Base-by-base conservation (phyloP, 2,888 invertebrate species). In the Eupithecia exiguata region DNA sequence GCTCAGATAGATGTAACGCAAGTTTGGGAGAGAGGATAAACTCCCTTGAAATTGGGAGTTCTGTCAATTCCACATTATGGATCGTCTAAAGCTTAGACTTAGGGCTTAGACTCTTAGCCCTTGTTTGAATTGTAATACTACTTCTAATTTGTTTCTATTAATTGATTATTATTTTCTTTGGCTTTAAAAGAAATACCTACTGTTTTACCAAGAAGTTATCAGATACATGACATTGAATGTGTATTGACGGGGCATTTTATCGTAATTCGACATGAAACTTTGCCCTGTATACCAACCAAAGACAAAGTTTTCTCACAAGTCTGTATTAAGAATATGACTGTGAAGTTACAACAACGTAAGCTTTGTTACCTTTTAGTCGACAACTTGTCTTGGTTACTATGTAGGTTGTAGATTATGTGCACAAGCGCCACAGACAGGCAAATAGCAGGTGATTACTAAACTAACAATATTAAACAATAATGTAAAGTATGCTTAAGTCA, bases 271-370 rank as follows among this genome's bases (percentile, higher is more conserved):
- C 58, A 58, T 53, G n/a, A 53, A 58, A 21, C 21, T 53, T 10
- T 21, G 49, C 21, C 1, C 12, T 58, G 58, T 58, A 25, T 25
- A n/a, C n/a, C 49, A n/a, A n/a, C n/a, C 49, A n/a, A 53, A 58
- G 58, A 58, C 58, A 58, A 58, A 25, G 58, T 58, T 58, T n/a
- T 58, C 21, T 14, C 21, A 58, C 58, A 58, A 58, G 58, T 58
- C 58, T 58, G 21, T 25, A 58, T 58, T 58, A 25, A 58, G 25
- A 58, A 58, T 58, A 58, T 58, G 58, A 58, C 25, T 25, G 21
- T 25, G 58, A 14, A 25, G 21, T 58, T 14, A 58, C 58, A 58
- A 58, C 58, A 58, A 58, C 25, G 58, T 25, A 21, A 2, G 58
- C 58, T 58, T 58, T 58, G 25, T 58, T 58, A 58, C 58, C 25